phyloP scores from a whole-genome alignment of 2,888 invertebrate genomes.

The Caenorhabditis panamensis region DNA sequence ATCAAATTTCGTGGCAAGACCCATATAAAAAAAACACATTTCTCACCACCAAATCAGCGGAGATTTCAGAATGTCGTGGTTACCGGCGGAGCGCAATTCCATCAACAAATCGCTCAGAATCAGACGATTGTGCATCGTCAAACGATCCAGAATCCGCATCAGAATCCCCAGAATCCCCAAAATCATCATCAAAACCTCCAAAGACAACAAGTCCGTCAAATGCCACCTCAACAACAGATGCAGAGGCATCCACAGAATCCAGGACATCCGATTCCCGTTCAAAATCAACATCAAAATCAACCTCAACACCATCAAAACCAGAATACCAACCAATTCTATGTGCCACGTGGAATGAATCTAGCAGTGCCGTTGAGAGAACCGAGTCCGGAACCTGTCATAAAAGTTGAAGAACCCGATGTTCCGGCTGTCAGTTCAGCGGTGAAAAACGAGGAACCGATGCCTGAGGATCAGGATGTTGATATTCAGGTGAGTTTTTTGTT shows the following conservation, averaged over 20 bases:
- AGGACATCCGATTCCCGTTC: no score
- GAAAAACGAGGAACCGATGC: constrained; percentile 41
- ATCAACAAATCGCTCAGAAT: constrained; percentile 18
- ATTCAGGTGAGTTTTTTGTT: constrained; percentile 43
- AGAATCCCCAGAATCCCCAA: constrained; percentile 2
- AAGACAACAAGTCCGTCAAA: background rate
- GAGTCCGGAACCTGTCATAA: constrained; percentile 64
- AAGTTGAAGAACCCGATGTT: constrained; percentile 21
- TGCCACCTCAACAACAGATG: no score
- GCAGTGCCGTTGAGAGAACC: constrained; percentile 69
- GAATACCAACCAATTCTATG: constrained; percentile 19
- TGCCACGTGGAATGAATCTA: constrained; percentile 58
- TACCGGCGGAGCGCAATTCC: background rate
- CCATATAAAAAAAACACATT: background rate
- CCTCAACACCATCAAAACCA: constrained; percentile 8
- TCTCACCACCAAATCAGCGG: constrained; percentile 1
- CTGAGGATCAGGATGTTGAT: constrained; percentile 55
- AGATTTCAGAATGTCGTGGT: constrained; percentile 21
- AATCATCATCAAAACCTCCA: constrained; percentile 27
- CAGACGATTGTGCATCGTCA: background rate
- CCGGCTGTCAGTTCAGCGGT: constrained; percentile 9
- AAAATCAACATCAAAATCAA: constrained; percentile 21
- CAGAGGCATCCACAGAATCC: no score
- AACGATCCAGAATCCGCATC: constrained; percentile 18
- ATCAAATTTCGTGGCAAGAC: no score